These are phyloP conservation scores for Eulemur rubriventer DNA, from an alignment of 2,797 vertebrate genomes.

Conservation along the genomic window DNA sequence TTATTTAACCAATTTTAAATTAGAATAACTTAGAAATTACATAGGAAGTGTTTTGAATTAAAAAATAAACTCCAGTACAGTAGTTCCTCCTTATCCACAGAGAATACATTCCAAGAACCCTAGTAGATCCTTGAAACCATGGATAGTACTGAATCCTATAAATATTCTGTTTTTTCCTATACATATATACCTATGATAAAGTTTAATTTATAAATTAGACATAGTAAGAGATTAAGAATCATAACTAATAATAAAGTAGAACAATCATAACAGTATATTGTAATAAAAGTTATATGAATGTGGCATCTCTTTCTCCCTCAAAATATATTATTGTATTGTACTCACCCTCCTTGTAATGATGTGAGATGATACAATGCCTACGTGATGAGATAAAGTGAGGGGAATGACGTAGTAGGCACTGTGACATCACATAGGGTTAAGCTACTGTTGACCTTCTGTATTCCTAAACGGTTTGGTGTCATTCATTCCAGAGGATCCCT, in stretches of 20 bases:
- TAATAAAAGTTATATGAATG: not conserved
- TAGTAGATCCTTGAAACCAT: not conserved
- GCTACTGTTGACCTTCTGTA: not conserved
- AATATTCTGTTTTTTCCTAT: not conserved
- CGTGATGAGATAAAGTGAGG: not conserved
- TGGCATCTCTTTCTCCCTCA: not conserved
- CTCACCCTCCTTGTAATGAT: not conserved
- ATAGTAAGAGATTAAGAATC: not conserved
- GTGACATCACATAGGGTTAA: not conserved
- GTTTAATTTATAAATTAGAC: not conserved
- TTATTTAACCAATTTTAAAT: not conserved
- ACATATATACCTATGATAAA: not conserved
- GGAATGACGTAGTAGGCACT: too few relatives aligned
- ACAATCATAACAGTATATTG: not conserved
- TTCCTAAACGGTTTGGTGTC: not conserved
- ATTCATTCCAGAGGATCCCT: not conserved
- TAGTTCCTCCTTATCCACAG: not conserved
- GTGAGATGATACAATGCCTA: not conserved
- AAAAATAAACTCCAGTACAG: not conserved
- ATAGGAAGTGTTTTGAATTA: not conserved
- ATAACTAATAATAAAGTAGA: not conserved
- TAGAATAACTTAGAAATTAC: not conserved
- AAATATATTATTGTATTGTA: not conserved
- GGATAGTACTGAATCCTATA: not conserved
- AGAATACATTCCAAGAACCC: not conserved